Percentiles rank a stretch among this genome's conserved stretches.
Conservation (phyloP, 2,888 invertebrate species). For the Lagria hirta region DNA sequence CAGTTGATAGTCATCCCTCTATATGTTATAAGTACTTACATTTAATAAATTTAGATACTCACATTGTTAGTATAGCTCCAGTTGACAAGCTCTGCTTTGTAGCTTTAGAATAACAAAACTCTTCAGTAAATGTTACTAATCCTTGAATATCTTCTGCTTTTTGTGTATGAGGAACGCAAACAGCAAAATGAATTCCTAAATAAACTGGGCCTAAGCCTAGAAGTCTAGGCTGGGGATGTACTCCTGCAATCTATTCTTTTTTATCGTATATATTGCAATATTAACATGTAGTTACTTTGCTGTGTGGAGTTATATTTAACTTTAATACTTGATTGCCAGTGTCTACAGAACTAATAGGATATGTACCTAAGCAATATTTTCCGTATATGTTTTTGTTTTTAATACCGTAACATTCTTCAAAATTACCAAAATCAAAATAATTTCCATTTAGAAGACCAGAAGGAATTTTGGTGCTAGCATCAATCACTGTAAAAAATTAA, state of each 20-base stretch:
- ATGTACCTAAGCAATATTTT: conserved; percentile 20
- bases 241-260: background rate
- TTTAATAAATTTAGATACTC: no score
- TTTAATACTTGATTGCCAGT: no score
- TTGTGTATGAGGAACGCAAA: background rate
- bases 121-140: background rate
- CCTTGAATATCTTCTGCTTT: conserved; percentile 1
- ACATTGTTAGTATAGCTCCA: conserved; percentile 9
- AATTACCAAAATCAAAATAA: conserved; percentile 21
- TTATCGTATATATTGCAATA: background rate
- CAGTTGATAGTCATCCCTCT: no score
- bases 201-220: background rate
- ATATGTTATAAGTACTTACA: no score
- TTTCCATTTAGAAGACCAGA: conserved; percentile 12
- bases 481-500: conserved; percentile 14
- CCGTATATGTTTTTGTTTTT: conserved; percentile 1
- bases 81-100: conserved; percentile 4
- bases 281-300: no score
- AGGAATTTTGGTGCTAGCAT: conserved; percentile 12
- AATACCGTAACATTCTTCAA: conserved; percentile 17
- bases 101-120: conserved; percentile 8
- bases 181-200: conserved; percentile 3
- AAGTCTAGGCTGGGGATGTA: conserved; percentile 3
- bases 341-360: no score
- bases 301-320: no score